Conservation (phyloP, 2,797 vertebrate species). For the Apogon hyalosoma region DNA sequence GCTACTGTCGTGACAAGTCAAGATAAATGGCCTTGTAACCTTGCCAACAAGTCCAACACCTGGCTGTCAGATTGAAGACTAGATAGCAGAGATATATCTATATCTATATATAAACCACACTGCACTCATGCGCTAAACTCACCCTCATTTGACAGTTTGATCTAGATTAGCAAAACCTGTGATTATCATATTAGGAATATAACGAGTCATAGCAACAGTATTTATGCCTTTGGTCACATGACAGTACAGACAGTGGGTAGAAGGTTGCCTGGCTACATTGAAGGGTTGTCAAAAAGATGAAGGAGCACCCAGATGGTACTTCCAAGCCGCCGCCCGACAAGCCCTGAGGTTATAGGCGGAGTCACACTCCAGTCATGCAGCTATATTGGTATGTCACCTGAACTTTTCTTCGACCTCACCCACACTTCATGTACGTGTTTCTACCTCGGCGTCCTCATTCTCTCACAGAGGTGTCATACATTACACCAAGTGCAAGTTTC, state of each 20-base stretch:
- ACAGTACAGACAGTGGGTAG: constrained; percentile 48
- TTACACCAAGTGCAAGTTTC: not conserved
- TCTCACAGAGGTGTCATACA: constrained; percentile 11
- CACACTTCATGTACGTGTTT: constrained; percentile 18
- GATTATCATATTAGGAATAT: constrained; percentile 9
- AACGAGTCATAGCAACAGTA: constrained; percentile 18
- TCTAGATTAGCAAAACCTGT: constrained; percentile 55
- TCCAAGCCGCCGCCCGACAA: constrained; percentile 70
- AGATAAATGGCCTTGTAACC: constrained; percentile 67
- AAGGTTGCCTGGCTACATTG: constrained; percentile 62
- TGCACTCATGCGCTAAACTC: constrained; percentile 12
- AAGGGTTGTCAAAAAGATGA: constrained; percentile 73
- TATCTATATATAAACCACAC: constrained; percentile 21
- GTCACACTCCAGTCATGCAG: constrained; percentile 69
- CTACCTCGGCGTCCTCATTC: constrained; percentile 5
- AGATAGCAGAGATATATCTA: constrained; percentile 70
- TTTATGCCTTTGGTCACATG: constrained; percentile 38
- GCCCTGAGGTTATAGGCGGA: constrained; percentile 79
- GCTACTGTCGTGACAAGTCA: constrained; percentile 63
- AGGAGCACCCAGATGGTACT: constrained; percentile 84
- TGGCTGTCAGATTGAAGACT: constrained; percentile 84
- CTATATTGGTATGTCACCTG: constrained; percentile 74
- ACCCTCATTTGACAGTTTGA: constrained; percentile 27
- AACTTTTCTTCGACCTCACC: constrained; percentile 43
- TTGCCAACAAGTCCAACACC: constrained; percentile 82